Evolutionary conservation across 2,888 invertebrate species (phyloP), one percentile per base, ranked within the genome.

Genomic region (Hypomecis atomaria): DNA sequence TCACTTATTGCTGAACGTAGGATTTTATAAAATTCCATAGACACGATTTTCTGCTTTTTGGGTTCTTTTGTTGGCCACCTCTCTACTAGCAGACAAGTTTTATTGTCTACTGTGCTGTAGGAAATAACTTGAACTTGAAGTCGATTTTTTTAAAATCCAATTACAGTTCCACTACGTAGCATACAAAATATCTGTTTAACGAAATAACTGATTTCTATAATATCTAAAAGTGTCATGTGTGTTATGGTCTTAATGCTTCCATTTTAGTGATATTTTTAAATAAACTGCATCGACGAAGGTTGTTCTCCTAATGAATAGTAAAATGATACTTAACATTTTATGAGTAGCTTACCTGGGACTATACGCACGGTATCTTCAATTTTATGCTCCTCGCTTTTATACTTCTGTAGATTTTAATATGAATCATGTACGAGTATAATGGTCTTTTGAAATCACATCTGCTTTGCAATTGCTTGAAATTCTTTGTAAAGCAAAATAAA

Each of bases 191-290:
- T 1, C 23, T 23, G 23, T 23, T 23, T 23, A 23, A 23, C 23
- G 1, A 3, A 23, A 23, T 23, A 23, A 23, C 23, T 3, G 23
- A 23, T 23, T 3, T 23, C 23, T 23, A 23, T 23, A 23, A 23
- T 23, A 23, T 23, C 23, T 23, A 23, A 23, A 23, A 6, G 42
- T 42, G 10, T n/a, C 11, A 13, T 37, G 43, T 33, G 42, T 43
- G 33, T 5, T 11, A 4, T 3, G 8, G n/a, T 44, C 59, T 63
- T 66, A 40, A 54, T 52, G 36, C 11, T 44, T 36, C 59, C 43
- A 43, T 54, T n/a, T n/a, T 66, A 59, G 34, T 38, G 59, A 50
- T 55, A 7, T 9, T 58, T 65, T 65, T 65, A 65, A 71, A 68
- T 69, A 60, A 65, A 65, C 44, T 55, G 40, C 38, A 59, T 37